Evolutionary conservation across 2,113 vertebrate genomes (phyloP).

Genomic region (Paradoxurus hermaphroditus): DNA sequence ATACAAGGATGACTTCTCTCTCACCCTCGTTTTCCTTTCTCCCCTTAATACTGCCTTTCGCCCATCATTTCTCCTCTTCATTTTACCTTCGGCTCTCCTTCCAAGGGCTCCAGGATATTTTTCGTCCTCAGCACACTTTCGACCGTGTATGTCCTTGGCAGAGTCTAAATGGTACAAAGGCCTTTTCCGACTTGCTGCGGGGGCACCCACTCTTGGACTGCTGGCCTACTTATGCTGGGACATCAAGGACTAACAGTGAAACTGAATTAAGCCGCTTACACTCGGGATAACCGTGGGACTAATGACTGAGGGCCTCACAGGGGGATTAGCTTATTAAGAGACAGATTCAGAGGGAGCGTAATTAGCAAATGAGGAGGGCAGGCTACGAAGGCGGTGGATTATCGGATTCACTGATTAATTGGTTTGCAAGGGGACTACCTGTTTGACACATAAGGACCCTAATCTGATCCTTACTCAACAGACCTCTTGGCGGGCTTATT

Average conservation of each 20-base stretch:
- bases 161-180: not conserved
- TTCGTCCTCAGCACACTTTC: not conserved
- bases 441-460: not conserved
- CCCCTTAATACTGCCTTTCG: not conserved
- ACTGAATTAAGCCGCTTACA: not conserved
- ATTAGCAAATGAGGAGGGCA: no score
- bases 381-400: not conserved
- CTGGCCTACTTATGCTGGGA: not conserved
- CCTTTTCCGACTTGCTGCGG: not conserved
- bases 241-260: not conserved
- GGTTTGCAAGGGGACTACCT: not conserved
- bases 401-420: not conserved
- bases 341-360: not conserved
- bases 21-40: not conserved
- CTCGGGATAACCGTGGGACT: not conserved
- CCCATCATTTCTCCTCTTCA: not conserved
- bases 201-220: not conserved
- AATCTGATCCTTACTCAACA: not conserved
- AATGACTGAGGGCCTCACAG: not conserved
- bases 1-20: not conserved
- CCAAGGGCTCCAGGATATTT: not conserved
- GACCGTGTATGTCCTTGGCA: not conserved
- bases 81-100: not conserved
- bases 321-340: not conserved
- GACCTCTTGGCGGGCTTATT: not conserved